Evolutionary conservation across 2,888 invertebrate species (phyloP), one percentile per base, ranked within the genome.

Genomic region (Mechanitis mazaeus): DNA sequence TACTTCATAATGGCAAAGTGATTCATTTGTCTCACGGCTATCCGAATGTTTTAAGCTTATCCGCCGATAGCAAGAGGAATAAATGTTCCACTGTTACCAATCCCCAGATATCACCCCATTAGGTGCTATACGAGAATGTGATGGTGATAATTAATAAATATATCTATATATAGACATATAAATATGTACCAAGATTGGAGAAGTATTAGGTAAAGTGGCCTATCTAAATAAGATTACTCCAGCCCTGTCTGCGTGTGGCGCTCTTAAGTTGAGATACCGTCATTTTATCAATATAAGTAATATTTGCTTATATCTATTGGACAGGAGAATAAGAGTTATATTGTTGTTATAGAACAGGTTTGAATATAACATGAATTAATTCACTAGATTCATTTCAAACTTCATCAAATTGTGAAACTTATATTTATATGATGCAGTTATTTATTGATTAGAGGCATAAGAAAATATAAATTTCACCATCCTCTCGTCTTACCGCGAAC

Each of bases 31-130:
- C 80, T 78, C 75, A 68, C 70, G 68, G 74, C 70, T 80, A 81
- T 80, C 80, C 75, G 72, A 78, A 75, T 79, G 81, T 81, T 83
- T 83, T 82, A 77, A 81, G 81, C 81, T 83, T 83, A 80, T 79
- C 79, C 77, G 61, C 65, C 72, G 84, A 83, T 83, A 82, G 76
- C 73, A 61, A 66, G 71, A 20, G 71, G 75, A 78, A 82, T 83
- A 77, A 79, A 82, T 83, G 82, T 74, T 68, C 71, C 72, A 71
- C 74, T 70, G 76, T 76, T 66, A 66, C 60, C 74, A 65, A 72
- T 65, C 64, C 60, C 57, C 69, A 72, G 81, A 82, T 80, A 78
- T 69, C 65, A 54, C 61, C 65, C 69, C 69, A 70, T 71, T 71
- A 70, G 69, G 70, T 70, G 70, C 69, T 54, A 61, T 66, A 67